Percentiles rank a stretch among this genome's conserved stretches.
Conservation (phyloP, 2,797 vertebrate genomes). For the Chloroceryle inda region DNA sequence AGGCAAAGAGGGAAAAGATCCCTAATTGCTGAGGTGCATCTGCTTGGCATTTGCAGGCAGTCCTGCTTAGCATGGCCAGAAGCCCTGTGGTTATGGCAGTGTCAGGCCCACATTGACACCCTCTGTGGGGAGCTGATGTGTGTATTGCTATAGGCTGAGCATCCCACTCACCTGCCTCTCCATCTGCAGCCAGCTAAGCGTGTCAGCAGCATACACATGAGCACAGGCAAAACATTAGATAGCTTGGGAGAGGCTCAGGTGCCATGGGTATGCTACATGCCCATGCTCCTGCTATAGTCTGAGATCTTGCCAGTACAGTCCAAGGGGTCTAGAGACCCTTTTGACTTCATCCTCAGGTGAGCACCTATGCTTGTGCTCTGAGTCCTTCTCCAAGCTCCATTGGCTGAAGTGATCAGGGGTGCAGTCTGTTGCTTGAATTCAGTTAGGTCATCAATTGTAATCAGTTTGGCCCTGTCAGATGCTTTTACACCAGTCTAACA, state of each 20-base stretch:
- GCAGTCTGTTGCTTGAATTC: not conserved
- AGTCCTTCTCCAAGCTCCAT: not conserved
- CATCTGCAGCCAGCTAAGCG: not conserved
- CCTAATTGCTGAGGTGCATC: not conserved
- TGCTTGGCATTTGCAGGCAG: not conserved
- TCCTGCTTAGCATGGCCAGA: not conserved
- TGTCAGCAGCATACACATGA: not conserved
- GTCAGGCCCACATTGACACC: rapidly evolving
- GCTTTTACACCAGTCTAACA: not conserved
- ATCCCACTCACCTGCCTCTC: not conserved
- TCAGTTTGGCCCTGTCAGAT: not conserved
- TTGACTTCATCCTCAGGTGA: not conserved
- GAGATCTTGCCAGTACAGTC: not conserved
- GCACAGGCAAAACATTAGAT: not conserved
- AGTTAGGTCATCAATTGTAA: not conserved
- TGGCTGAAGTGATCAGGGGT: not conserved
- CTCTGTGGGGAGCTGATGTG: rapidly evolving
- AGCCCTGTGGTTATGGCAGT: not conserved
- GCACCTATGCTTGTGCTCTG: no score
- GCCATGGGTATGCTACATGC: rapidly evolving
- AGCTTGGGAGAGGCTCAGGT: not conserved
- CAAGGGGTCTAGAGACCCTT: not conserved
- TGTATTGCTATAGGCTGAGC: not conserved
- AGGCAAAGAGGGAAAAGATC: not conserved
- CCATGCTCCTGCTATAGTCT: not conserved